phyloP scores from a whole-genome alignment of 2,888 invertebrate species.

The Troides aeacus region DNA sequence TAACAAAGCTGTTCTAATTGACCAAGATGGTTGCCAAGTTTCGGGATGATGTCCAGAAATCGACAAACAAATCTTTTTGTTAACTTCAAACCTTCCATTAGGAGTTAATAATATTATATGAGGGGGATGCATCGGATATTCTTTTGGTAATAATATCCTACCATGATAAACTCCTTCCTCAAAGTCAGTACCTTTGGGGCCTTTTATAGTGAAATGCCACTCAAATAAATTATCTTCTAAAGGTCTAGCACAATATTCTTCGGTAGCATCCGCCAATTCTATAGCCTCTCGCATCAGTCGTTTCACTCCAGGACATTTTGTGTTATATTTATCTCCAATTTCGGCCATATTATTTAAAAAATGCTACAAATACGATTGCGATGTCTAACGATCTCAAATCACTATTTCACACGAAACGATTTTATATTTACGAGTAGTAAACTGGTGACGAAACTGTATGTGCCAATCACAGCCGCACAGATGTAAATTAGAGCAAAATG shows the following conservation, averaged over 20 bases:
- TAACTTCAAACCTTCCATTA: constrained; percentile 95
- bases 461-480: constrained; percentile 27
- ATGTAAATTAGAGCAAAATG: constrained; percentile 4
- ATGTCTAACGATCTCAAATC: not conserved
- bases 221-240: constrained; percentile 97
- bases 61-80: constrained; percentile 96
- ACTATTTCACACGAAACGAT: not conserved
- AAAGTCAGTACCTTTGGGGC: constrained; percentile 93
- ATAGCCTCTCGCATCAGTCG: constrained; percentile 94
- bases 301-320: constrained; percentile 89
- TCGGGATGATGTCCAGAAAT: constrained; percentile 99
- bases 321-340: constrained; percentile 73
- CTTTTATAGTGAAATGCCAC: constrained; percentile 98
- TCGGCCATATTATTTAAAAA: constrained; percentile 53
- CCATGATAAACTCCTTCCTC: constrained; percentile 96
- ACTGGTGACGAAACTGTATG: constrained; percentile 20
- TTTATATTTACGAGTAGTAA: constrained; percentile 2
- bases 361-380: not conserved
- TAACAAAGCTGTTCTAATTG: constrained; percentile 93
- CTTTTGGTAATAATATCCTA: constrained; percentile 92
- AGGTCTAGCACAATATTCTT: constrained; percentile 93
- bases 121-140: constrained; percentile 98
- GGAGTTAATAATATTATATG: constrained; percentile 95
- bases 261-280: constrained; percentile 92
- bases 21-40: constrained; percentile 99